Evolutionary conservation across 92 coral and sea anemone genomes (phyloP).

Genomic region (Diadumene lineata): DNA sequence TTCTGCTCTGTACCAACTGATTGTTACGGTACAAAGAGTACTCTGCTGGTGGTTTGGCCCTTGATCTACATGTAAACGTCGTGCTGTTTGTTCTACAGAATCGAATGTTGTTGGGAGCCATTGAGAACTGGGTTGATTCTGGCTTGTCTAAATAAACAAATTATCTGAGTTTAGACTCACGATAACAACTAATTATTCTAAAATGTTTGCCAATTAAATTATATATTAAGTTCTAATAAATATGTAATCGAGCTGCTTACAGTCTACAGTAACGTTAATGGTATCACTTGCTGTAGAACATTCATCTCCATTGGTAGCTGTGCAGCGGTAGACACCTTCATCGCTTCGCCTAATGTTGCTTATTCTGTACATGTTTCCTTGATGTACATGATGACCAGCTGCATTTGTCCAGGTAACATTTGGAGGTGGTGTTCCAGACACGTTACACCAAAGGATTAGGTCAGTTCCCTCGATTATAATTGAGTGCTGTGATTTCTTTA

Average conservation of each 20-base stretch:
- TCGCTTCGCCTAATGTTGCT: constrained; percentile 7
- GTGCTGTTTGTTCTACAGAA: constrained; percentile 13
- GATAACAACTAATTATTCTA: too few relatives aligned
- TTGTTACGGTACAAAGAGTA: constrained; percentile 11
- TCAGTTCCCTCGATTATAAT: constrained; percentile 22
- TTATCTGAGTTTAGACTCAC: too few relatives aligned
- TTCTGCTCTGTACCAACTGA: background rate
- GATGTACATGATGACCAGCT: background rate
- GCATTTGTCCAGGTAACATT: constrained; percentile 32
- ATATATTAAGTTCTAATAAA: too few relatives aligned
- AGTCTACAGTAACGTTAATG: constrained; percentile 34
- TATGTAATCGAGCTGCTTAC: constrained; percentile 37
- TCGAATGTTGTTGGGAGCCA: background rate
- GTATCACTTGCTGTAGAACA: constrained; percentile 27
- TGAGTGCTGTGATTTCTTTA: background rate
- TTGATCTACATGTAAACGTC: constrained; percentile 36
- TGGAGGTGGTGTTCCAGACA: constrained; percentile 30
- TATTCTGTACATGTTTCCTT: background rate
- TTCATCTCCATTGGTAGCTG: constrained; percentile 48
- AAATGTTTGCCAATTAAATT: too few relatives aligned
- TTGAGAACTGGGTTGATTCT: background rate
- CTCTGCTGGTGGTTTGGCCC: constrained; percentile 21
- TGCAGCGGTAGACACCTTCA: constrained; percentile 46
- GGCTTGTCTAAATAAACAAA: constrained; percentile 3
- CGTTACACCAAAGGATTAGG: constrained; percentile 20